A percentile compares a stretch with the other conserved stretches of the same genome.
Conservation (phyloP, 2,113 vertebrate genomes). For the Chauna torquata region DNA sequence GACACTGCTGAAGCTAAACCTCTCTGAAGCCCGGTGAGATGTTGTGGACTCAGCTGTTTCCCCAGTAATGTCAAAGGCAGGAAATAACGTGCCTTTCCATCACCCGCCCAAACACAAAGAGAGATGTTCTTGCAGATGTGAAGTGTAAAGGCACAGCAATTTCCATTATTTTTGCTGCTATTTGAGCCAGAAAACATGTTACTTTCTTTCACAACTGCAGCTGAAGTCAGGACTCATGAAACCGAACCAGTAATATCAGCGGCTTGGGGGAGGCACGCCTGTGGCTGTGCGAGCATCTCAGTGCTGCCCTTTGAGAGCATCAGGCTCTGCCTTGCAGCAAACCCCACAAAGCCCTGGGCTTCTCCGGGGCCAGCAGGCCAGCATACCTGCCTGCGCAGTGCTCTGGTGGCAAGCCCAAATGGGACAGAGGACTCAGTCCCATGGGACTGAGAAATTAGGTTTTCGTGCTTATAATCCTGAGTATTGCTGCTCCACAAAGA, state of each 20-base stretch:
- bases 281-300: not conserved
- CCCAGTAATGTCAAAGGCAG: not conserved
- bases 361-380: not conserved
- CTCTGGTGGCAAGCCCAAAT: not conserved
- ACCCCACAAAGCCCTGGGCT: not conserved
- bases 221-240: not conserved
- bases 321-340: not conserved
- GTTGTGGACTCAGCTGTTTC: not conserved
- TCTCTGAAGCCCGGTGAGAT: not conserved
- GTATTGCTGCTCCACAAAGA: not conserved
- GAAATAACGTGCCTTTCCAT: not conserved
- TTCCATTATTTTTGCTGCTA: not conserved
- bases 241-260: not conserved
- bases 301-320: not conserved
- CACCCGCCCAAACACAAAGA: not conserved
- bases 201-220: not conserved
- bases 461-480: not conserved
- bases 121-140: not conserved
- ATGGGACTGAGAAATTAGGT: rapidly evolving
- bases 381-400: not conserved
- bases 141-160: not conserved
- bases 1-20: not conserved
- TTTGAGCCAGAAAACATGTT: not conserved
- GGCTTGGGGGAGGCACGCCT: not conserved
- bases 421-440: not conserved